A percentile compares a stretch with the other conserved stretches of the same genome.
Evolutionary conservation across 1,140 invertebrate species (phyloP).

Genomic region (Zaprionus taronus): DNA sequence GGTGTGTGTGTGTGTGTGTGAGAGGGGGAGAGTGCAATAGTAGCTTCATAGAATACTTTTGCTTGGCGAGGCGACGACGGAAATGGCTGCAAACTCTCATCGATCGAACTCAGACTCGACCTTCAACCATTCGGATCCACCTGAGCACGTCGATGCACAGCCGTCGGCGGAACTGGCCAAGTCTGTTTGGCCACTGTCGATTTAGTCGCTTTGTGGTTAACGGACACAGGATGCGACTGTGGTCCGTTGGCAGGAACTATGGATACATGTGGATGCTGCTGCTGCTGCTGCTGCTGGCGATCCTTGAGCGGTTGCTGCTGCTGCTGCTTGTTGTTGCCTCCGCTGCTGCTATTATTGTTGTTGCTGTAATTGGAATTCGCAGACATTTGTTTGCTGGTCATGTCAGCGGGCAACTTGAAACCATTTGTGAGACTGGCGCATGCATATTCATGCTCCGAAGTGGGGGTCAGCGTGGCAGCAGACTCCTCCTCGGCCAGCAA

Average conservation of each 20-base stretch:
- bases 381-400: conserved; percentile 42
- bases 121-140: conserved; percentile 82
- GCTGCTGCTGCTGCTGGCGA: conserved; percentile 42
- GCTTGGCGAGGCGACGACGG: conserved; percentile 42
- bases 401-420: conserved; percentile 71
- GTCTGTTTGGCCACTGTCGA: conserved; percentile 55
- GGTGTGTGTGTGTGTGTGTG: conserved; percentile 35
- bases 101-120: neutral
- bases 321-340: conserved; percentile 26
- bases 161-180: conserved; percentile 66
- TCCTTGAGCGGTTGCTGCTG: conserved; percentile 48
- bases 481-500: conserved; percentile 79
- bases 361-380: conserved; percentile 33
- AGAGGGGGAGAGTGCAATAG: conserved; percentile 43
- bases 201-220: conserved; percentile 55
- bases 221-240: conserved; percentile 45
- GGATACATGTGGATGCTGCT: conserved; percentile 60
- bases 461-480: conserved; percentile 76
- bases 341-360: conserved; percentile 33
- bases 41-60: conserved; percentile 75
- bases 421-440: conserved; percentile 69
- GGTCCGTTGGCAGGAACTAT: conserved; percentile 79
- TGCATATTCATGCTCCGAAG: conserved; percentile 72
- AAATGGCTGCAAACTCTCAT: conserved; percentile 4
- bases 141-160: conserved; percentile 70